Base-by-base conservation (phyloP, 2,888 invertebrate species). In the Eumerus sabulonum region DNA sequence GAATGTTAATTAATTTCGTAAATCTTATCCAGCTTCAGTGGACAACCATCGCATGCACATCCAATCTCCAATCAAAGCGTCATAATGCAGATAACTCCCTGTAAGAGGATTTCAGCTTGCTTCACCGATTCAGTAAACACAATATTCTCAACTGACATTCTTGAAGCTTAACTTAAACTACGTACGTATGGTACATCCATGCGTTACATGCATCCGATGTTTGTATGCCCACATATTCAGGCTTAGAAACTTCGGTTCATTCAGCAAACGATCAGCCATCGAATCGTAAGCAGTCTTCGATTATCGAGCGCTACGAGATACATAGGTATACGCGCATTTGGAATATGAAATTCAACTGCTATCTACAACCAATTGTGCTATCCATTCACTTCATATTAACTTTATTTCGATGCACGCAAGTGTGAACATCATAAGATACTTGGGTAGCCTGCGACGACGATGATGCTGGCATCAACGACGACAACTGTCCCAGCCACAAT, bases 221-320 rank as follows among this genome's bases (percentile, higher is more conserved):
- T 40, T 40, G 40, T 3, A 9, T 40, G 40, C 11, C 40, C n/a
- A 40, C n/a, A 40, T 2, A 9, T n/a, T n/a, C 40, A 40, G 12
- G 5, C 5, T 1, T 40, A 11, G 40, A 11, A 11, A 9, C 40
- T 40, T 40, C 40, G 3, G 12, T 40, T 54, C 27, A 60, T 76
- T 64, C 45, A 56, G 0, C 59, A 42, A 42, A 54, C 38, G 54
- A 71, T 71, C 54, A 59, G 64, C 59, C 40, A 60, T 40, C 60
- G 54, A 60, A 64, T 71, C 59, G 63, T 64, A 36, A 64, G 42
- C 51, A 64, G 51, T 38, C 48, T 71, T 66, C 54, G 64, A 71
- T 71, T 66, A 76, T 76, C 76, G 64, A n/a, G n/a, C n/a, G n/a
- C n/a, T n/a, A n/a, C n/a, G n/a, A n/a, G 60, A 70, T 53, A 53